Conservation (phyloP, 2,888 invertebrate genomes). For the Cyrtodaria siliqua region DNA sequence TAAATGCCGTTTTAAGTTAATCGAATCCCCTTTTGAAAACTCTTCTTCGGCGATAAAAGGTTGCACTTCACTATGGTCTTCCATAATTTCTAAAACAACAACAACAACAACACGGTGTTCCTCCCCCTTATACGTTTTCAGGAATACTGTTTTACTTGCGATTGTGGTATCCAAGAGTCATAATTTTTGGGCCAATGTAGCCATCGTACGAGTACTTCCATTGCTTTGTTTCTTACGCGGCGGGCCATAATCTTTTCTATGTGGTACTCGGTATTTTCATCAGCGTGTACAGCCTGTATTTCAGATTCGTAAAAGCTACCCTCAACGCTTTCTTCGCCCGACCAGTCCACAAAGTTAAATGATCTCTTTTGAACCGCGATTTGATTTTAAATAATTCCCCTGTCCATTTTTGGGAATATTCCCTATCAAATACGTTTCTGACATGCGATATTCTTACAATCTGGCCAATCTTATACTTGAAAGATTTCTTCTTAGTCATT, state of each 20-base stretch:
- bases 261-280: constrained; percentile 19
- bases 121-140: too few relatives aligned
- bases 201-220: constrained; percentile 25
- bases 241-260: constrained; percentile 13
- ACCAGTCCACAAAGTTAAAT: constrained; percentile 34
- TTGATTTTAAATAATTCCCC: constrained; percentile 7
- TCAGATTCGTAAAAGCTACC: constrained; percentile 28
- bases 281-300: constrained; percentile 20
- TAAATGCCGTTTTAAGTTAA: too few relatives aligned
- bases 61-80: too few relatives aligned
- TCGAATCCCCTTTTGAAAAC: too few relatives aligned
- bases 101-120: too few relatives aligned
- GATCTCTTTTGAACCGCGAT: constrained; percentile 12
- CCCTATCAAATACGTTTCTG: constrained; percentile 6
- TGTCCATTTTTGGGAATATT: constrained; percentile 15
- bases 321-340: constrained; percentile 13
- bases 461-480: background rate
- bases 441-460: background rate
- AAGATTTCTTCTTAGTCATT: too few relatives aligned
- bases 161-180: constrained; percentile 29
- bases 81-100: too few relatives aligned
- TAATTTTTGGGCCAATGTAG: constrained; percentile 42
- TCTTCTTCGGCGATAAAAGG: too few relatives aligned
- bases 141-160: background rate
- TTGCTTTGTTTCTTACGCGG: constrained; percentile 19